These are phyloP conservation scores for Carassius gibelio DNA, from an alignment of 2,113 vertebrate genomes.

Conservation along the genomic window DNA sequence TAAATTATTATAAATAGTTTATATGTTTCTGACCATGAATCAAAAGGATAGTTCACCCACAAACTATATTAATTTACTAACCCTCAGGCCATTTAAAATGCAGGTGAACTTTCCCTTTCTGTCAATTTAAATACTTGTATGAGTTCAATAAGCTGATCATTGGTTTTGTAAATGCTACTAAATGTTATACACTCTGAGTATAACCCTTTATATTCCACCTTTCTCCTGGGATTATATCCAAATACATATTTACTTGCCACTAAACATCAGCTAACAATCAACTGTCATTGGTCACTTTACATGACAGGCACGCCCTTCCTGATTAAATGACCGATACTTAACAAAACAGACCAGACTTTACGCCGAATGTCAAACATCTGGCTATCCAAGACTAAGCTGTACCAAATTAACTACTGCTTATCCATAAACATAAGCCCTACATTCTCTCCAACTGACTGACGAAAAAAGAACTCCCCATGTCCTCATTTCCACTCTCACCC, in stretches of 20 bases:
- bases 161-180: background rate
- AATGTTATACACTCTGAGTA: background rate
- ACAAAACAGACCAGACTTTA: background rate
- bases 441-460: background rate
- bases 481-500: background rate
- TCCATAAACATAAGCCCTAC: slow-evolving; percentile 20
- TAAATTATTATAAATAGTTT: too few relatives aligned
- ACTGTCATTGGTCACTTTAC: background rate
- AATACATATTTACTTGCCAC: background rate
- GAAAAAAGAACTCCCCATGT: background rate
- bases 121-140: too few relatives aligned
- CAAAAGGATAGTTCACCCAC: too few relatives aligned
- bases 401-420: background rate
- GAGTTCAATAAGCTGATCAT: background rate
- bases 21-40: too few relatives aligned
- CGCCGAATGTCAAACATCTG: background rate
- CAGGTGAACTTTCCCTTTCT: too few relatives aligned
- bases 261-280: background rate
- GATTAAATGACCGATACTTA: background rate
- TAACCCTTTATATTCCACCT: background rate
- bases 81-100: too few relatives aligned
- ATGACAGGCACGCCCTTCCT: background rate
- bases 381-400: background rate
- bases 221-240: background rate
- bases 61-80: too few relatives aligned